Evolutionary conservation across 1,140 invertebrate genomes (phyloP).

Genomic region (Agrypnia vestita): DNA sequence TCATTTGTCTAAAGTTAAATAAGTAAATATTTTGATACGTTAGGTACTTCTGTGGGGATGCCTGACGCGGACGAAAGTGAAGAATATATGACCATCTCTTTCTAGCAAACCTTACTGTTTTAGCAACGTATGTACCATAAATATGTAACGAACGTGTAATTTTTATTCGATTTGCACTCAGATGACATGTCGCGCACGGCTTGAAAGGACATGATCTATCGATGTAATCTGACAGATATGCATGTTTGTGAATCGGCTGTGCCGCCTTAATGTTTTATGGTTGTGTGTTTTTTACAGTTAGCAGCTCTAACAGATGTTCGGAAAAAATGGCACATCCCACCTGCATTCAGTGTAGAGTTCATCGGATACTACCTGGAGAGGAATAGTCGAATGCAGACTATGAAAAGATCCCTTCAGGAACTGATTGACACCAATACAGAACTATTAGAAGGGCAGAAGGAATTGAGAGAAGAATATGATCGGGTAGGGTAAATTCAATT

Average conservation of each 20-base stretch:
- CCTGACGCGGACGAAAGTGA: too few relatives aligned
- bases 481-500: constrained; percentile 71
- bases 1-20: too few relatives aligned
- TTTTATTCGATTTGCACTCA: too few relatives aligned
- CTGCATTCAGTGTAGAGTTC: constrained; percentile 94
- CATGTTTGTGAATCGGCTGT: too few relatives aligned
- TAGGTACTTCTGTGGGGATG: not conserved
- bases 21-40: too few relatives aligned
- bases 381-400: constrained; percentile 82
- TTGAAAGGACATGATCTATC: too few relatives aligned
- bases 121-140: too few relatives aligned
- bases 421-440: constrained; percentile 84
- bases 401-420: constrained; percentile 84
- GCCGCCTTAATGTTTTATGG: not conserved
- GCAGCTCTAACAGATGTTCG: constrained; percentile 87
- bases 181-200: too few relatives aligned
- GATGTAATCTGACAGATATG: too few relatives aligned
- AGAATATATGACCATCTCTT: too few relatives aligned
- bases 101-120: too few relatives aligned
- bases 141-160: too few relatives aligned
- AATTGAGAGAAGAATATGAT: constrained; percentile 85
- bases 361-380: constrained; percentile 94
- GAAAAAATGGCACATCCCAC: constrained; percentile 95
- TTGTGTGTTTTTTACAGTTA: constrained; percentile 66
- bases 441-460: constrained; percentile 81